Base-by-base conservation (phyloP, 2,797 vertebrate genomes). In the Channallabes apus region DNA sequence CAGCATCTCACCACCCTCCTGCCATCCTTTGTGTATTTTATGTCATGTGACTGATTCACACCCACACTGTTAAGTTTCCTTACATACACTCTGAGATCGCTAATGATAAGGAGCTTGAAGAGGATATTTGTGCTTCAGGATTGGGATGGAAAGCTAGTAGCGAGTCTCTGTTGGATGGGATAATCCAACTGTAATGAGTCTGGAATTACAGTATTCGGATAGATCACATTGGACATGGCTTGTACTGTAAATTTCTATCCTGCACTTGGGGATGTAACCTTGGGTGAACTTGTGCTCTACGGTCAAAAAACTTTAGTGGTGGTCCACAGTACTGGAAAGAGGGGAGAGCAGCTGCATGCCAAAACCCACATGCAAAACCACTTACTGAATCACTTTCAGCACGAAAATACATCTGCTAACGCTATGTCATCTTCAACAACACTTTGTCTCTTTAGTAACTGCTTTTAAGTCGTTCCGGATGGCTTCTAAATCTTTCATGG, bases 21-120 rank as follows among this genome's bases (percentile, higher is more conserved):
- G 6, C 58, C 35, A 38, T 62, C 76, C 76, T 51, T 35, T 54
- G 41, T 76, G 82, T 64, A 38, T 84, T 83, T 76, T 76, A 67
- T 84, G 27, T 12, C 27, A 67, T 24, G 41, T 32, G 27, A 32
- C 61, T 24, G 29, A 76, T n/a, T 67, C 29, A 61, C 81, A 72
- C 35, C 24, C 38, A 54, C 62, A 67, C 41, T 61, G 54, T 38
- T 58, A 61, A 41, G 68, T 41, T 72, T 72, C 24, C 15, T 38
- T 27, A 61, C 15, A 82, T 41, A 38, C 46, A 62, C 69, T 62
- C 32, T 27, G 58, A 29, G 78, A 62, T 18, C 64, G 14, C 2
- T 64, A 27, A 80, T 20, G 24, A 27, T 18, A 46, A 65, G 38
- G 46, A 46, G 38, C 59, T 80, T 46, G 15, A 14, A 62, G 12